Base-by-base conservation (phyloP, 2,888 invertebrate species). In the Aplocera efformata region DNA sequence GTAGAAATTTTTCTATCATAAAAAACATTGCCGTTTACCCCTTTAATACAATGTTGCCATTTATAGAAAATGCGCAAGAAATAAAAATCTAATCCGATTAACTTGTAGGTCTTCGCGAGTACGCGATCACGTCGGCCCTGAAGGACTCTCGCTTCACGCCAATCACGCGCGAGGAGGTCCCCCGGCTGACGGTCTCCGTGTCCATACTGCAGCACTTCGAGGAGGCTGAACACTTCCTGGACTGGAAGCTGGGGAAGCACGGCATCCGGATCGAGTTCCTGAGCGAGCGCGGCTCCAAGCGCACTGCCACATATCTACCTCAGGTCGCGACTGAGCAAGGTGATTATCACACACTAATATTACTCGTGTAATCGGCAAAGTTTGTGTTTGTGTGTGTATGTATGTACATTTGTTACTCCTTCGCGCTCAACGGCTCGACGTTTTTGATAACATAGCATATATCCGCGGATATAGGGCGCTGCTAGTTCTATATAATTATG, bases 271-370 rank as follows among this genome's bases (percentile, higher is more conserved):
- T 99, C 61, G 98, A 99, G 88, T 99, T 99, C 76, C 88, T 94
- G 55, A 98, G 95, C 75, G 98, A 98, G 74, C 93, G 97, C 68
- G 95, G 98, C 53, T 93, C 94, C 65, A 97, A 96, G 77, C 93
- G 97, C 69, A 98, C 98, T 55, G 99, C 99, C 69, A 99, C 99
- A 54, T 99, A 98, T 85, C 90, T 99, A 79, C 99, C 99, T 36
- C 97, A 99, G 89, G 98, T 99, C 60, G 98, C 99, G 57, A 92
- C 94, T 37, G 99, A 99, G 83, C 99, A 99, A 94, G 99, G 98
- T 96, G 50, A 48, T n/a, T n/a, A n/a, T n/a, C n/a, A n/a, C n/a
- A n/a, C n/a, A n/a, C n/a, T n/a, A n/a, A n/a, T n/a, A n/a, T n/a
- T n/a, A n/a, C n/a, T n/a, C n/a, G n/a, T n/a, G n/a, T n/a, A n/a